Base-by-base conservation (phyloP, 2,888 invertebrate genomes). In the Amiota minor region DNA sequence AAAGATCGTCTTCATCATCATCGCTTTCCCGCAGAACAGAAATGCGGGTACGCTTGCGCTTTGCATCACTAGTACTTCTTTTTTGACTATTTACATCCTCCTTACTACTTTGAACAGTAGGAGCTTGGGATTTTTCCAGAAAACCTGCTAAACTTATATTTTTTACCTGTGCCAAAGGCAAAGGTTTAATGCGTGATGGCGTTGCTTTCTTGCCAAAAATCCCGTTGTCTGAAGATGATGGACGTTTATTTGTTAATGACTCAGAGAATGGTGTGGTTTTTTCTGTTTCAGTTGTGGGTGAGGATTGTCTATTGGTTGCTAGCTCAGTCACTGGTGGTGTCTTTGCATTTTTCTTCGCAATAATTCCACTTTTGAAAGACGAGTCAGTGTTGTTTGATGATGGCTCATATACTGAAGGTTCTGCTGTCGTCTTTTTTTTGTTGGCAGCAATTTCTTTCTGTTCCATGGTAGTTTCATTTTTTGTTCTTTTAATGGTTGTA, bases 1-100 rank as follows among this genome's bases (percentile, higher is more conserved):
- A 89, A 2, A 87, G 75, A 76, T 87, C 82, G 14, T 86, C 86
- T 16, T 84, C 85, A 68, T 88, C 88, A 72, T 83, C 80, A 69
- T 87, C 87, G 55, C 81, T 83, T 59, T 85, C 86, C n/a, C 78
- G 81, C 2, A 89, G 74, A n/a, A 76, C 73, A 50, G 86, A 79
- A 23, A 89, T 76, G 1, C 81, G 81, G 10, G 83, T 73, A 8
- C 88, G 83, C 70, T 89, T 89, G 0, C 74, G 75, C 11, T 78
- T 74, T 0, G 75, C 14, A 59, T 12, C n/a, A 9, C 16, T 47
- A 47, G 75, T 72, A 59, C 49, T 73, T 20, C 16, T 45, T 3
- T 75, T 18, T 12, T 18, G 12, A 16, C 9, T 59, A 20, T 20
- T 35, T 35, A 35, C 35, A 35, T 35, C 35, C 2, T 35, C 35